Base-by-base conservation (phyloP, 1,140 invertebrate species). In the Metaphire vulgaris region DNA sequence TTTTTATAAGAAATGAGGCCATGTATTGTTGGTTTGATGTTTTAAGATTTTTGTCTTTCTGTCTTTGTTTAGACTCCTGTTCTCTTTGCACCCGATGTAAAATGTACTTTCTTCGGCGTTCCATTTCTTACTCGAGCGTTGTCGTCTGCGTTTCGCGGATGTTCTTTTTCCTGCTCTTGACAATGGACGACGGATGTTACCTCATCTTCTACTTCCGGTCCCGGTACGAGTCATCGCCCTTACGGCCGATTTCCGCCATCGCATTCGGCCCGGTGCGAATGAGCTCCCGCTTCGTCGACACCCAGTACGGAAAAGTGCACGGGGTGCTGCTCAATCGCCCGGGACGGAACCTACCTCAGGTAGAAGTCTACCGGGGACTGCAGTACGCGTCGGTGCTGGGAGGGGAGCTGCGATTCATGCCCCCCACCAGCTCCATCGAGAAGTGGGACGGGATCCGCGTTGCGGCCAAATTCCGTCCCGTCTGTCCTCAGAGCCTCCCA, bases 401-500 rank as follows among this genome's bases (percentile, higher is more conserved):
- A 12, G 73, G 76, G 26, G 73, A 74, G 2, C 72, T 77, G 33
- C 21, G 76, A 26, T 77, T 77, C 66, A 77, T 77, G 76, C 76
- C 76, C 2, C 76, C 76, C 1, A 77, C 76, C 26, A 41, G 64
- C 1, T 71, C 76, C 1, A 66, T 69, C 30, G 76, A 77, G 30
- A 77, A 68, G n/a, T 77, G 76, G 76, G 28, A 66, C 72, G 72
- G 72, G 0, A 33, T 33, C n/a, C 32, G 34, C 2, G 26, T 73
- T n/a, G 69, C 64, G 1, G 33, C 75, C 30, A 68, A 77, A 21
- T 74, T 71, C 66, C 26, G 33, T 12, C 72, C 75, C 1, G 75
- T 79, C 2, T 79, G 78, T 64, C 78, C 75, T 1, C 78, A 79
- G 71, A 87, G 93, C 74, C 91, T 77, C 30, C 66, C 91, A 0